Percentiles rank a stretch among this genome's conserved stretches.
These are phyloP conservation scores for Philopotamus ludificatus DNA, from an alignment of 1,140 invertebrate genomes.

Conservation along the genomic window DNA sequence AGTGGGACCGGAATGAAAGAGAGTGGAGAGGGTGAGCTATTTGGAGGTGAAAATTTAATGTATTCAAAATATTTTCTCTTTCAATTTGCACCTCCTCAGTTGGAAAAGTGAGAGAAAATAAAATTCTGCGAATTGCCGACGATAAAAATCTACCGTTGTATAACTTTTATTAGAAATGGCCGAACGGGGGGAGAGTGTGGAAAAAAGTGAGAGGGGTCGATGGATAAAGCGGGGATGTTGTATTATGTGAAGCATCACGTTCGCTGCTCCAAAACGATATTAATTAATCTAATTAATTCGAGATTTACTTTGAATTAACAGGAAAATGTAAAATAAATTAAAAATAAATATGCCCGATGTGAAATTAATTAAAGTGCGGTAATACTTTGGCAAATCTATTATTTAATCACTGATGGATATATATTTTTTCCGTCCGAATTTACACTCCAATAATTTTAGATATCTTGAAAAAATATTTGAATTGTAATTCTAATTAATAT, in stretches of 20 bases:
- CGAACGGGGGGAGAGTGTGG: background rate
- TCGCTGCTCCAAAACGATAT: background rate
- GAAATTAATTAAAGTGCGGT: too few species aligned
- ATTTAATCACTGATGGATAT: too few species aligned
- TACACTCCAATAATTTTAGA: too few species aligned
- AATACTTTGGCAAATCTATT: too few species aligned
- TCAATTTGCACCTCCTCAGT: constrained; percentile 20
- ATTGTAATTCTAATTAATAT: too few species aligned
- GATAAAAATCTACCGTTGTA: constrained; percentile 12
- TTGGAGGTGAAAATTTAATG: constrained; percentile 12
- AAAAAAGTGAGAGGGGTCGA: background rate
- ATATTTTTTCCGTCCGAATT: too few species aligned
- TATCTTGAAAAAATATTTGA: too few species aligned
- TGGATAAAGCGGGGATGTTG: background rate
- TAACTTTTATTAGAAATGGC: constrained; percentile 11
- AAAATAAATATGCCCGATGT: too few species aligned
- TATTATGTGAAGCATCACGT: background rate
- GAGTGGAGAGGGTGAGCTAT: constrained; percentile 11
- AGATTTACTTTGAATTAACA: too few species aligned
- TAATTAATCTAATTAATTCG: too few species aligned
- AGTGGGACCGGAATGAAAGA: too few species aligned
- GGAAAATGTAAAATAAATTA: too few species aligned
- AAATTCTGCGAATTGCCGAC: constrained; percentile 9
- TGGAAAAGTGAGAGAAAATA: constrained; percentile 21
- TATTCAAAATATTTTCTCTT: constrained; percentile 25